Evolutionary conservation across 2,888 invertebrate genomes (phyloP), one percentile per base, ranked within the genome.

Genomic region (Bedellia somnulentella): DNA sequence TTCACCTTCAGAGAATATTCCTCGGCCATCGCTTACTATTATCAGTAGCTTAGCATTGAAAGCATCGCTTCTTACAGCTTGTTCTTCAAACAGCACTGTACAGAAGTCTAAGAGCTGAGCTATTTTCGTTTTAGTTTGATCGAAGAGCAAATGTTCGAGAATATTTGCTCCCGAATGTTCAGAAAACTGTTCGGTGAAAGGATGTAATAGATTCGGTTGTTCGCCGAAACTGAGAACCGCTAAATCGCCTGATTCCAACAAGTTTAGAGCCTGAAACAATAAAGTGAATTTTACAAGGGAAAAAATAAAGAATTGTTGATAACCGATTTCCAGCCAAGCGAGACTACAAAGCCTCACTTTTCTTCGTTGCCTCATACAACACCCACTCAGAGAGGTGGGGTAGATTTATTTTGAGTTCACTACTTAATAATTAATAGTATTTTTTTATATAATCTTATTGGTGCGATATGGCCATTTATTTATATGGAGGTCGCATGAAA

Each of bases 21-120:
- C 95, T 24, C 95, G 80, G 0, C 98, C 99, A 66, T 99, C 99
- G 21, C 97, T 94, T 3, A 99, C 81, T 6, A 99, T 83, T 10
- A 99, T 80, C 40, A 99, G 58, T 24, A 99, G 64, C 60, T 93
- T 94, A 0, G 94, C 89, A 35, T 83, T 82, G 3, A 83, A 64
- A 27, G 77, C 76, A 9, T 78, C 75, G 30, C 78, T 80, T 43
- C 59, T 64, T 46, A 58, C 62, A 34, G 41, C 62, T 31, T 78
- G 64, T 22, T 70, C 59, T 31, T 73, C 71, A 32, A 71, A 73
- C 45, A 75, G 47, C 0, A 86, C 85, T 0, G 87, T 83, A 3
- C 86, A 82, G 48, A 87, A 88, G 49, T 93, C 85, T 5, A 97
- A 67, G 18, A 96, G 57, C 41, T 90, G 85, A 0, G 87, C 89